Percentiles rank a stretch among this genome's conserved stretches.
phyloP scores from a whole-genome alignment of 2,888 invertebrate genomes.

The Thereva unica region DNA sequence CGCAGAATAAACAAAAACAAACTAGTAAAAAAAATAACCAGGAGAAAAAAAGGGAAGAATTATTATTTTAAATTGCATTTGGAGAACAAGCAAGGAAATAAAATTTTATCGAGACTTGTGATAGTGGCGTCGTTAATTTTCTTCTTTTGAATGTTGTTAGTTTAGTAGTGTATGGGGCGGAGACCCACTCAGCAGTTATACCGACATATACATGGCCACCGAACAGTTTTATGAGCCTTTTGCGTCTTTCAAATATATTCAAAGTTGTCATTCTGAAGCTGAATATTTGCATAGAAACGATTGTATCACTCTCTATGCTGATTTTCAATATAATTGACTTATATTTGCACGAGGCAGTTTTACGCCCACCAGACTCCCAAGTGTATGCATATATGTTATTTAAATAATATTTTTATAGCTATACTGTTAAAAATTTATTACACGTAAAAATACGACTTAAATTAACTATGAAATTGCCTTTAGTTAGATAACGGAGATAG shows the following conservation, averaged over 20 bases:
- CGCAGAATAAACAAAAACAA: conserved; percentile 5
- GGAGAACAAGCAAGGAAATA: conserved; percentile 18
- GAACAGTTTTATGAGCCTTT: conserved; percentile 30
- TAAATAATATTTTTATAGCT: too few relatives aligned
- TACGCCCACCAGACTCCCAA: conserved; percentile 12
- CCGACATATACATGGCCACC: too few relatives aligned
- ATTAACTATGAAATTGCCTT: too few relatives aligned
- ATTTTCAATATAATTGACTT: conserved; percentile 34
- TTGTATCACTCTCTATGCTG: conserved; percentile 29
- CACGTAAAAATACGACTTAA: too few relatives aligned
- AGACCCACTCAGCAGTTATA: conserved; percentile 27
- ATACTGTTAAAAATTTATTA: too few relatives aligned
- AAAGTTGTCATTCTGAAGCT: conserved; percentile 16
- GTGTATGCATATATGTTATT: too few relatives aligned
- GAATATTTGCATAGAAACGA: conserved; percentile 33
- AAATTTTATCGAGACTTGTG: conserved; percentile 31
- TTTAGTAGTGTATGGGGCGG: conserved; percentile 23
- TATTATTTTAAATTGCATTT: conserved; percentile 25
- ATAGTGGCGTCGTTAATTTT: conserved; percentile 33
- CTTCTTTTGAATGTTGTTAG: conserved; percentile 8
- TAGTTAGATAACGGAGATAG: too few relatives aligned
- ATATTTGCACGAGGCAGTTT: conserved; percentile 30
- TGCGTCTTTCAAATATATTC: conserved; percentile 32
- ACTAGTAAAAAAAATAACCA: too few relatives aligned
- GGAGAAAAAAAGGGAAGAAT: background rate